A percentile compares a stretch with the other conserved stretches of the same genome.
Conservation (phyloP, 2,113 vertebrate genomes). For the Syrmaticus mikado region DNA sequence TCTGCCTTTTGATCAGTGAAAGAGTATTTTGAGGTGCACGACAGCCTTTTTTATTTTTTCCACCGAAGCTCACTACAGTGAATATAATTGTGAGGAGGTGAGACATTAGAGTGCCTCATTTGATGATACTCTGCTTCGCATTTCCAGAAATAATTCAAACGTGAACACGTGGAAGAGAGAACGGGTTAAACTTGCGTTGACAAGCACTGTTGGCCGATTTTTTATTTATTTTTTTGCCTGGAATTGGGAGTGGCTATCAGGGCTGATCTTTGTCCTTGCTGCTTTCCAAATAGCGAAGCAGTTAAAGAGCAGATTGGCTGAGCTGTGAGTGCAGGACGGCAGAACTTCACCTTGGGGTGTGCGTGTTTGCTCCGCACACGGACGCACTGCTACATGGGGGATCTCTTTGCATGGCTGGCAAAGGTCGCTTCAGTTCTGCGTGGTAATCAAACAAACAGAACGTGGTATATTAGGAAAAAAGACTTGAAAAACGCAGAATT, state of each 20-base stretch:
- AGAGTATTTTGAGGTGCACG: background rate
- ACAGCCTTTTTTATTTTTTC: background rate
- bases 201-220: background rate
- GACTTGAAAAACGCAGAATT: background rate
- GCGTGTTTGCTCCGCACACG: background rate
- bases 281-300: background rate
- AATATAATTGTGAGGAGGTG: background rate
- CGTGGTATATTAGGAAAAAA: background rate
- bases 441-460: background rate
- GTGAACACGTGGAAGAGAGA: background rate
- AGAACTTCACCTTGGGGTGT: background rate
- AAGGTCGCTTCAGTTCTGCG: background rate
- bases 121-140: background rate
- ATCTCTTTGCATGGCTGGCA: background rate
- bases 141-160: background rate
- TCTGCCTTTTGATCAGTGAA: background rate
- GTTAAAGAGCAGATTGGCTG: background rate
- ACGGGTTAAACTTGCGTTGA: background rate
- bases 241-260: background rate
- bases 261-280: constrained; percentile 46
- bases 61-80: background rate
- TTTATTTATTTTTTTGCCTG: background rate
- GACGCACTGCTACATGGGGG: too few species aligned
- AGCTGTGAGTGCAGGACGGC: background rate
- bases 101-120: background rate